Base-by-base conservation (phyloP, 2,113 vertebrate genomes). In the Ptyas mucosa region DNA sequence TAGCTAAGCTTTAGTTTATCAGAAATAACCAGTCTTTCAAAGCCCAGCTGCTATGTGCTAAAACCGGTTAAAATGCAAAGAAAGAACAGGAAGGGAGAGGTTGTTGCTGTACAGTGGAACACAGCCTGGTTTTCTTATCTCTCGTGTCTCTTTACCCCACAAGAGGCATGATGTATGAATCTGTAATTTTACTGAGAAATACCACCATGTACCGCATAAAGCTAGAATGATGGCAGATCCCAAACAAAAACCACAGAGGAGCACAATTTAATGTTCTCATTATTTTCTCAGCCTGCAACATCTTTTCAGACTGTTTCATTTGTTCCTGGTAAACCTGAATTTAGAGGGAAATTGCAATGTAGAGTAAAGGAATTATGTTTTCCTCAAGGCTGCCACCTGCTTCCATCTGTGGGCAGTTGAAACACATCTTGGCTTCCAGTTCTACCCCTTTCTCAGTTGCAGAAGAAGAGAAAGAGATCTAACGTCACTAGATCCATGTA, bases 1-100 rank as follows among this genome's bases (percentile, higher is more conserved):
- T 94, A 95, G 64, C 94, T 96, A 95, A 95, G 96, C 94, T 95
- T 96, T 95, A 94, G 96, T 96, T 96, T 96, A 95, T 96, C 96
- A 57, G 90, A 94, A 95, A 94, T 1, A 29, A 64, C 39, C 89
- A 94, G 93, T 58, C 93, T 95, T 95, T 96, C 93, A 95, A 95
- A 89, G 89, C 12, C 18, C 93, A 88, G 94, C 94, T 95, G 94
- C 94, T 96, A 92, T 94, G 91, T 92, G 5, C 39, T 90, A 90
- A 93, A 88, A 85, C 90, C 49, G 0, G 89, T 91, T 89, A 93
- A 93, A 96, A 95, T 87, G 93, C 94, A 88, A 95, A 93, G 92
- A 95, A 89, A 92, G 89, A 91, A 90, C 93, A 95, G 96, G 90
- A 96, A 94, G 95, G 93, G 6, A 4, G 94, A 92, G 57, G 57